Base-by-base conservation (phyloP, 2,797 vertebrate genomes). In the Myiotriccus ornatus region DNA sequence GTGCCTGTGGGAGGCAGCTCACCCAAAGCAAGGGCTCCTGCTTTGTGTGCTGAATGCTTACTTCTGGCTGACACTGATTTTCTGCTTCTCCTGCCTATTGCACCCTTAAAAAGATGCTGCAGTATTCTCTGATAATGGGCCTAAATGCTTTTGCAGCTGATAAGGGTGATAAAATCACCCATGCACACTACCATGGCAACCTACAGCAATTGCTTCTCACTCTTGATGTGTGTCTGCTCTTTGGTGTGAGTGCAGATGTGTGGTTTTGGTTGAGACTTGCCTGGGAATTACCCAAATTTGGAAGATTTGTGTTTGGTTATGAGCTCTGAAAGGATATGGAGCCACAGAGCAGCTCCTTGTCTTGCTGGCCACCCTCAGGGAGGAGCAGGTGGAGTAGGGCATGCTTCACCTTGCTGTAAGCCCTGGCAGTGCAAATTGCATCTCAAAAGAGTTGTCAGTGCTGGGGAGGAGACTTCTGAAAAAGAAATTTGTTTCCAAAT, bases 121-220 rank as follows among this genome's bases (percentile, higher is more conserved):
- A 1, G 15, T 63, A 15, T 90, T 82, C 44, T 87, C 56, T 77
- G 59, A 56, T 87, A 90, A 77, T 77, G 78, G 60, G 35, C 17
- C 25, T 85, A 89, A 92, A 71, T 89, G 80, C 88, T 95, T 68
- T 64, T 87, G 71, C 39, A 77, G 81, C 78, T 92, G 90, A 80
- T 90, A 90, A 96, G 41, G 46, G 18, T 74, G 92, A 88, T 95
- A 90, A 93, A 92, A 87, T 90, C 86, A 90, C 9, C 53, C 63
- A 15, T 89, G 67, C 67, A 37, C 70, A 77, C 59, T 90, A 32
- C 73, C 74, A 82, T 84, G 80, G 90, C 83, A 95, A 93, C 88
- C 28, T 82, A 7, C 9, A 5, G 63, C 81, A 76, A 46, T 87
- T 79, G 63, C 52, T 87, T 5, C 69, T 74, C 0, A 0, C 44